These are phyloP conservation scores for Phasia obesa DNA, from an alignment of 2,888 invertebrate genomes.

Conservation along the genomic window DNA sequence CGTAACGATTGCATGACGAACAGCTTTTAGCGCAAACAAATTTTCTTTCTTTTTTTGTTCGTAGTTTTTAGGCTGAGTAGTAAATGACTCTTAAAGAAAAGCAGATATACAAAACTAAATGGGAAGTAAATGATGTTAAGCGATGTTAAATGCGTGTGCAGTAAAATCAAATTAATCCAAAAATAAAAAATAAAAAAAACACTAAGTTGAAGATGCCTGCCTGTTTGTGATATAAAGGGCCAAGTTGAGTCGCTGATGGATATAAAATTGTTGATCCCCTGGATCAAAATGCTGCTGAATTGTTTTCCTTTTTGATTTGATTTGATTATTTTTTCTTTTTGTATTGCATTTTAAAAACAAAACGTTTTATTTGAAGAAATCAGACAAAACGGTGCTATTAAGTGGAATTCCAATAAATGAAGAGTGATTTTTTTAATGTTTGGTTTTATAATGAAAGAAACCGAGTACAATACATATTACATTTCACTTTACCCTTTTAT, in stretches of 20 bases:
- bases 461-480: neutral
- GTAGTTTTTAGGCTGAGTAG: neutral
- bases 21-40: constrained; percentile 69
- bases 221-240: constrained; percentile 51
- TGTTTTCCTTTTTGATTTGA: constrained; percentile 12
- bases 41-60: constrained; percentile 48
- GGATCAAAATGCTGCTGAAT: constrained; percentile 46
- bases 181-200: neutral
- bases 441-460: neutral
- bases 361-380: constrained; percentile 63
- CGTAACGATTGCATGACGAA: constrained; percentile 71
- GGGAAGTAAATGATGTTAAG: constrained; percentile 71
- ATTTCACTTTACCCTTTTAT: no score
- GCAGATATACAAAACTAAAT: constrained; percentile 37
- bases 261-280: constrained; percentile 61
- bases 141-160: constrained; percentile 68
- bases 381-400: constrained; percentile 67
- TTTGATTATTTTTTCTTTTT: constrained; percentile 3
- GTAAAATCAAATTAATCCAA: constrained; percentile 46
- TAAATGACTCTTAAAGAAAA: constrained; percentile 58
- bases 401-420: constrained; percentile 21
- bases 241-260: constrained; percentile 44
- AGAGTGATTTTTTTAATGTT: neutral
- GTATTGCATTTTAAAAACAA: constrained; percentile 45
- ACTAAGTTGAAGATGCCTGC: constrained; percentile 23